Conservation (phyloP, 2,113 vertebrate species). For the Pelobates fuscus region DNA sequence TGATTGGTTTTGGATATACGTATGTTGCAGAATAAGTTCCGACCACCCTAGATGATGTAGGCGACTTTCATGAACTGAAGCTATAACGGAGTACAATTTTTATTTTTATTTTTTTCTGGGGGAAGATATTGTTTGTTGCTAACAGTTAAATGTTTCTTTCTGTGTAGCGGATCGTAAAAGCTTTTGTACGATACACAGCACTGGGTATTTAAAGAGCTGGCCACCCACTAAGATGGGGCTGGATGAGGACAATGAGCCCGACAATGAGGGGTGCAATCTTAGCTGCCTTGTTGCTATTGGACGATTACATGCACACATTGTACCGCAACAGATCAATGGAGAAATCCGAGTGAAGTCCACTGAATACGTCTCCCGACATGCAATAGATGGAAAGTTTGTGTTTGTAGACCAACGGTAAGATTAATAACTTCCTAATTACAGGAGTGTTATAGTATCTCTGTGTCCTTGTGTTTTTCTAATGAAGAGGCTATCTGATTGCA, state of each 20-base stretch:
- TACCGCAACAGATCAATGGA: constrained; percentile 83
- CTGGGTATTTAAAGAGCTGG: constrained; percentile 98
- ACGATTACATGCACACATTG: constrained; percentile 90
- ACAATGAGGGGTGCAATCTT: constrained; percentile 95
- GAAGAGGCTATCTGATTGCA: too few species aligned
- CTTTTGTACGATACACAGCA: constrained; percentile 99
- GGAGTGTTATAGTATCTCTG: too few species aligned
- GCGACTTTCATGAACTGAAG: too few species aligned
- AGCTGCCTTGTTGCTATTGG: constrained; percentile 98
- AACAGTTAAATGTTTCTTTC: constrained; percentile 25
- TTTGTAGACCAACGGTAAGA: constrained; percentile 98
- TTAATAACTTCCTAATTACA: too few species aligned
- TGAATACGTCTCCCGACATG: constrained; percentile 94
- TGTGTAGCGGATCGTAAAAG: constrained; percentile 90
- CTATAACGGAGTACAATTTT: too few species aligned
- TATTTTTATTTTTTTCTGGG: too few species aligned
- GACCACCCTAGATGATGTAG: too few species aligned
- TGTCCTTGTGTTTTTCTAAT: too few species aligned
- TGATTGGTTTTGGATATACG: too few species aligned
- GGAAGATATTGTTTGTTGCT: too few species aligned
- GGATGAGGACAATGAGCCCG: constrained; percentile 92
- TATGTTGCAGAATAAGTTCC: too few species aligned
- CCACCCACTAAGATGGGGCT: constrained; percentile 97
- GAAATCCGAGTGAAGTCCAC: constrained; percentile 96
- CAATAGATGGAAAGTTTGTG: constrained; percentile 97